phyloP scores from a whole-genome alignment of 2,797 vertebrate genomes.

The Syndactyla subalaris region DNA sequence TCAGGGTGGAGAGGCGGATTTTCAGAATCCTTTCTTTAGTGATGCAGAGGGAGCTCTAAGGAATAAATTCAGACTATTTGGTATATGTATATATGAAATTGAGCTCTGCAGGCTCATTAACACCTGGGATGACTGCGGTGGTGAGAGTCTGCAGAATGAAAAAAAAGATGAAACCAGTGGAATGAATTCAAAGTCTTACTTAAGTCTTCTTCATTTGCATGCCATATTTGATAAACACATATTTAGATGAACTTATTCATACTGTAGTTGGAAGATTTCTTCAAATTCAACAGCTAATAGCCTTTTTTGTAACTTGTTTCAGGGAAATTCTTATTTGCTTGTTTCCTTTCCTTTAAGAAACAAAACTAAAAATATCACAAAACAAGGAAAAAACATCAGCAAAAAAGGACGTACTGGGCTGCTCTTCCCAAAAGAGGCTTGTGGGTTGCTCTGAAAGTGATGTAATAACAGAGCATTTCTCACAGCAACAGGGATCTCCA shows the following conservation, averaged over 20 bases:
- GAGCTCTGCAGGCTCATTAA: neutral
- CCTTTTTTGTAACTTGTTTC: neutral
- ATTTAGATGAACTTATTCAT: neutral
- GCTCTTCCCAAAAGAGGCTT: slow-evolving; percentile 77
- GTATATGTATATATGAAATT: neutral
- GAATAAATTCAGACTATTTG: neutral
- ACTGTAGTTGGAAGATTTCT: neutral
- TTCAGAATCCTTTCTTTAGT: neutral
- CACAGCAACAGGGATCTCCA: slow-evolving; percentile 81
- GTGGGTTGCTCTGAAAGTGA: slow-evolving; percentile 80
- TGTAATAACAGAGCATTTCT: slow-evolving; percentile 77
- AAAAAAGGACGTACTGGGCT: slow-evolving; percentile 33
- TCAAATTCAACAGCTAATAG: neutral
- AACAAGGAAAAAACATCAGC: neutral
- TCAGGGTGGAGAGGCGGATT: neutral
- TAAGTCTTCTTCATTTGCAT: neutral
- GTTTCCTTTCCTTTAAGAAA: neutral
- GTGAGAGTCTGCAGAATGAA: neutral
- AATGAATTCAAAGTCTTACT: neutral
- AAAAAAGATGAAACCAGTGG: neutral
- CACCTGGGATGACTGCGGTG: neutral
- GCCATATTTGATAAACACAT: neutral
- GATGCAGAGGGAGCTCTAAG: neutral
- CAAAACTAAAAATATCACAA: neutral
- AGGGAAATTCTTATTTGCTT: neutral